Evolutionary conservation across 37 sponge, comb jelly and placozoan genomes (phyloP).

Genomic region (Beroe forskalii): DNA sequence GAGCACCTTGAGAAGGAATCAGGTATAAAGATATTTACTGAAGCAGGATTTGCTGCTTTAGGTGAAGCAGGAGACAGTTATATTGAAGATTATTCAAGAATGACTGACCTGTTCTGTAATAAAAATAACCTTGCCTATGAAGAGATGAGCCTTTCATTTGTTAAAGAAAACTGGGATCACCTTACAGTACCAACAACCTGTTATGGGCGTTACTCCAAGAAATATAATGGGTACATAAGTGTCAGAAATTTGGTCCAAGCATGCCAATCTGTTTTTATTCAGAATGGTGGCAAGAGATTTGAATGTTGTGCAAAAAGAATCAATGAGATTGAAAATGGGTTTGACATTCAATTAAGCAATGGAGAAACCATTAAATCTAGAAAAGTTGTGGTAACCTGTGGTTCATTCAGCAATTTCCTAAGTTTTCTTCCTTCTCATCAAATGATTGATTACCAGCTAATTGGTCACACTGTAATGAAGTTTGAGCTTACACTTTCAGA

Average conservation of each 20-base stretch:
- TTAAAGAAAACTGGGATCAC: background rate
- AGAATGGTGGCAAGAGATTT: slow-evolving; percentile 19
- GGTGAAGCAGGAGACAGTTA: background rate
- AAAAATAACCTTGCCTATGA: background rate
- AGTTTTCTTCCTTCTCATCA: background rate
- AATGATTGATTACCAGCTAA: background rate
- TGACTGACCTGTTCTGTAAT: background rate
- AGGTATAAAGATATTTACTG: slow-evolving; percentile 3
- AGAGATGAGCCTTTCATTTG: background rate
- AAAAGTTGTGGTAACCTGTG: slow-evolving; percentile 3
- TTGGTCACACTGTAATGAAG: slow-evolving; percentile 53
- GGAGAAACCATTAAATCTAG: background rate
- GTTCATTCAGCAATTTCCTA: slow-evolving; percentile 34
- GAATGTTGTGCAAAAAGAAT: background rate
- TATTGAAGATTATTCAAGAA: background rate
- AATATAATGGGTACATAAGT: slow-evolving; percentile 39
- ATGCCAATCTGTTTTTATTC: background rate
- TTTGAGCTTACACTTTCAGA: background rate
- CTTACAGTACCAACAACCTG: background rate
- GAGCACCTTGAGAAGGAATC: background rate
- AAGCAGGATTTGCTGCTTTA: background rate
- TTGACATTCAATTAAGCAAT: background rate
- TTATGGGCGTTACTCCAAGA: slow-evolving; percentile 11
- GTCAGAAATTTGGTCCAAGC: slow-evolving; percentile 36
- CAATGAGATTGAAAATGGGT: background rate